Conservation (phyloP, 2,113 vertebrate genomes). For the Gymnarchus niloticus region DNA sequence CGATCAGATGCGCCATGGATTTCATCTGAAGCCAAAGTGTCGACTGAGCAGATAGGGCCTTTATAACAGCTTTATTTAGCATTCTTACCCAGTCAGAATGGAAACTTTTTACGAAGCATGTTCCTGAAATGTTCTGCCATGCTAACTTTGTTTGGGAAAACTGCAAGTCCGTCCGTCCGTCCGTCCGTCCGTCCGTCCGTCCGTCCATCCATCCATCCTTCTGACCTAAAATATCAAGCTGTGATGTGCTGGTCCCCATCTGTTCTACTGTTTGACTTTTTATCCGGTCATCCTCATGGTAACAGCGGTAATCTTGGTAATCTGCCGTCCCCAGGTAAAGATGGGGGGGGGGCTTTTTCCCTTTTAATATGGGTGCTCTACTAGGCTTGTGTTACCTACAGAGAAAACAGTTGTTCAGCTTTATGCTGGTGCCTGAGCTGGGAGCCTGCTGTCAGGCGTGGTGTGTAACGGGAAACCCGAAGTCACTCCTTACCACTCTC, state of each 20-base stretch:
- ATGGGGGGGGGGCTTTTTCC: no score
- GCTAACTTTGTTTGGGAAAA: neutral
- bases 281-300: neutral
- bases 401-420: neutral
- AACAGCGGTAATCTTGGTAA: no score
- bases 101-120: neutral
- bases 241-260: neutral
- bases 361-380: no score
- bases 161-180: neutral
- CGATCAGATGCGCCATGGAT: neutral
- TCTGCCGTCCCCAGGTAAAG: no score
- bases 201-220: neutral
- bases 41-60: neutral
- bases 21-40: neutral
- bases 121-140: neutral
- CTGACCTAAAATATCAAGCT: neutral
- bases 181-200: neutral
- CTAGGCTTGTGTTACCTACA: neutral
- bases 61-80: neutral
- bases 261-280: no score
- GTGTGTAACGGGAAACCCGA: neutral
- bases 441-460: neutral
- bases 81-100: neutral
- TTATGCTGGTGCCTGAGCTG: neutral
- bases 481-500: neutral